Evolutionary conservation across 2,797 vertebrate genomes (phyloP), one percentile per base, ranked within the genome.

Genomic region (Macroramphosus scolopax): DNA sequence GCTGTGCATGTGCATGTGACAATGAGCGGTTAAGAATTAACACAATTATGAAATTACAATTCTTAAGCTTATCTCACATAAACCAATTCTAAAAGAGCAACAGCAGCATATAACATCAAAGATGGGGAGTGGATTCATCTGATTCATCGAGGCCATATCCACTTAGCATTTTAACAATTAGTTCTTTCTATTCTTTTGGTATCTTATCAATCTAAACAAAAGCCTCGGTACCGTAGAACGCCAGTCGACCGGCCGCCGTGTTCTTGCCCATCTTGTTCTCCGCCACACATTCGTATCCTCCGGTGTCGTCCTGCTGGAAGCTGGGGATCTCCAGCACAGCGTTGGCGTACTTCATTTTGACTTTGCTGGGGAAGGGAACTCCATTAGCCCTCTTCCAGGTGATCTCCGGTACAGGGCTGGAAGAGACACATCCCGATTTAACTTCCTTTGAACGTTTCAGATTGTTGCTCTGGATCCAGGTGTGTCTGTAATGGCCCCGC

Each of bases 231-330:
- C 94, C 93, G 12, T 96, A 94, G 77, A 96, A 98, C 5, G 92
- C 92, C 66, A 98, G 91, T 3, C 93, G 91, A 18, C 96, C 96
- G 5, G 89, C 88, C 9, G 92, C 95, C 1, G 89, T 81, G 71
- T 98, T 98, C 80, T 87, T 95, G 7, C 96, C 96, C 69, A 94
- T 92, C 40, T 91, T 93, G 70, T 98, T 98, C 67, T 98, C 94
- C 1, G 93, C 94, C 30, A 94, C 89, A 5, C 96, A 98, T 73
- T 98, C 95, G 14, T 98, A 97, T 2, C 92, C 89, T 13, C 96
- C 95, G 0, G 93, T 88, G 2, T 98, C 95, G 20, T 96, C 95
- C 81, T 95, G 95, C 40, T 98, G 95, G 80, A 98, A 97, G 85
- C 91, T 92, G 7, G 95, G 92, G 33, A 98, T 95, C 88, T 97